A percentile compares a stretch with the other conserved stretches of the same genome.
Conservation (phyloP, 2,888 invertebrate species). For the Aphelenchoides bicaudatus region DNA sequence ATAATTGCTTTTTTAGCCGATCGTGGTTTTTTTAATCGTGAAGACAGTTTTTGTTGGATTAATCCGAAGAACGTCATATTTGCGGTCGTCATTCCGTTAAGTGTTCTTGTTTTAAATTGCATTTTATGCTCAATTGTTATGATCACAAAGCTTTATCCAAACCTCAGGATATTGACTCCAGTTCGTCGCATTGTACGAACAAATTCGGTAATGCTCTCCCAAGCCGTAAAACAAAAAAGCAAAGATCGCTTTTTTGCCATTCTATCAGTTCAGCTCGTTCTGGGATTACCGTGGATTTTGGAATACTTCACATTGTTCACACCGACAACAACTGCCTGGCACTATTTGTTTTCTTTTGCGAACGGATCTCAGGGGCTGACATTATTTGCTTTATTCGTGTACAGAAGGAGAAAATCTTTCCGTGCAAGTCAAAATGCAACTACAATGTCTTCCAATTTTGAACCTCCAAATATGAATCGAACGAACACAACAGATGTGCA, state of each 20-base stretch:
- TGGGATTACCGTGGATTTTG: too few species aligned
- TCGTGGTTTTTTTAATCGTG: not conserved
- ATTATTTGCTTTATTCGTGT: constrained; percentile 1
- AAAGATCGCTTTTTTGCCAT: not conserved
- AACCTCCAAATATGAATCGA: too few species aligned
- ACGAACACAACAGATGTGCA: too few species aligned
- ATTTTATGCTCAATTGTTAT: constrained; percentile 39
- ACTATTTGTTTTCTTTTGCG: constrained; percentile 45
- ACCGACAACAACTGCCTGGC: constrained; percentile 41
- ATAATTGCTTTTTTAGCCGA: constrained; percentile 1
- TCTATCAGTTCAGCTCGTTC: constrained; percentile 39
- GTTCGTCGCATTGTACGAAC: constrained; percentile 3
- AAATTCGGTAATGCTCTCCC: not conserved
- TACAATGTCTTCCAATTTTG: too few species aligned
- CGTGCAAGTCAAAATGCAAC: too few species aligned
- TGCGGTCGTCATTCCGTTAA: constrained; percentile 44
- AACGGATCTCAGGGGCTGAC: constrained; percentile 39
- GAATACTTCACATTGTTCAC: constrained; percentile 47
- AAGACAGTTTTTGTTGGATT: constrained; percentile 40
- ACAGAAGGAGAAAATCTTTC: too few species aligned
- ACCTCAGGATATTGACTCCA: not conserved
- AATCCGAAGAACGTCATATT: constrained; percentile 39
- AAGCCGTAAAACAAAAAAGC: not conserved
- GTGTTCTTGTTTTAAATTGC: constrained; percentile 39
- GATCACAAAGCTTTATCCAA: constrained; percentile 19